Conservation (phyloP, 2,888 invertebrate genomes). For the Lysandra bellargus region DNA sequence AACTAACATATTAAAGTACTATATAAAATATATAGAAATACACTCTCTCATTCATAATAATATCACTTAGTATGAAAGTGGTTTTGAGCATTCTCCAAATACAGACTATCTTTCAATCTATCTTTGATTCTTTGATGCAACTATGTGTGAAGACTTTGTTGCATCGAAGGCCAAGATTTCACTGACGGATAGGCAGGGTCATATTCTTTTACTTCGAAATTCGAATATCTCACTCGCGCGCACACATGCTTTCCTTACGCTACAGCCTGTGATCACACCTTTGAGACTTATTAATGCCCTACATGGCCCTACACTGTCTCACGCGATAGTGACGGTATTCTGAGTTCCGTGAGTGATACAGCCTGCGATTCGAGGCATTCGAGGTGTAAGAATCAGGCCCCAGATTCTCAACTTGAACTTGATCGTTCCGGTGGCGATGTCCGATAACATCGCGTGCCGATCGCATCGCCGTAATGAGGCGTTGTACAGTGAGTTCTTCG, state of each 20-base stretch:
- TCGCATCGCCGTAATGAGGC: constrained; percentile 71
- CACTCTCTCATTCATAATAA: background rate
- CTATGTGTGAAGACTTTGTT: background rate
- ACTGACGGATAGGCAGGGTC: constrained; percentile 36
- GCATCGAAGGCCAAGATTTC: constrained; percentile 29
- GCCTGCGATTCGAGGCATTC: background rate
- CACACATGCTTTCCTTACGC: too few species aligned
- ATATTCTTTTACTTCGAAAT: background rate
- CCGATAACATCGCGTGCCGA: constrained; percentile 63
- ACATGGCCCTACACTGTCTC: too few species aligned
- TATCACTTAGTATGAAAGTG: background rate
- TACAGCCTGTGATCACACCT: too few species aligned
- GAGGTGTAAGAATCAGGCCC: background rate
- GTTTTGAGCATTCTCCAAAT: background rate
- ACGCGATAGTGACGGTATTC: too few species aligned
- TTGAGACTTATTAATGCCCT: too few species aligned
- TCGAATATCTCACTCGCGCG: too few species aligned
- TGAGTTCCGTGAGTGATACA: background rate
- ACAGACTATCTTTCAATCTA: background rate
- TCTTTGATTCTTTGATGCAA: background rate
- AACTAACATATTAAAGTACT: too few species aligned
- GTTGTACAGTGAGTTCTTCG: constrained; percentile 28
- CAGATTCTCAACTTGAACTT: constrained; percentile 9
- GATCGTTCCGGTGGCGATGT: constrained; percentile 44
- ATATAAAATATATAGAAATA: too few species aligned